A percentile compares a stretch with the other conserved stretches of the same genome.
These are phyloP conservation scores for Ophioninae sp. DNA, from an alignment of 2,888 invertebrate species.

Conservation along the genomic window DNA sequence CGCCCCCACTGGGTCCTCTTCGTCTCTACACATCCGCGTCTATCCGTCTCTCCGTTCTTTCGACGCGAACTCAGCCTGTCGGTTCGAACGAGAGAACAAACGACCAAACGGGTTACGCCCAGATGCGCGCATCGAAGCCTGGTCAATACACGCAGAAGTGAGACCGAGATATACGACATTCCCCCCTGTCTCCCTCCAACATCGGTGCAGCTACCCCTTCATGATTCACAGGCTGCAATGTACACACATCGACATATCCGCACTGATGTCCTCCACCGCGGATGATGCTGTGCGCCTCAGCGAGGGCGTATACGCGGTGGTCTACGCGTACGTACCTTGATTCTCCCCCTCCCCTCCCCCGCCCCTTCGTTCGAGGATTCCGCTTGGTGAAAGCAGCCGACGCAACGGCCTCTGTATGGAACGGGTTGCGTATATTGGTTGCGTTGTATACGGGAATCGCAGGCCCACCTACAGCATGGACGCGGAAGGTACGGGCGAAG, in stretches of 20 bases:
- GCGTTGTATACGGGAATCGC: conserved; percentile 77
- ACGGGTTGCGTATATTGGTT: conserved; percentile 80
- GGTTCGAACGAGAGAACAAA: conserved; percentile 67
- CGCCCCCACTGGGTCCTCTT: conserved; percentile 23
- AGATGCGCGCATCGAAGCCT: conserved; percentile 81
- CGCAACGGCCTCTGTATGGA: conserved; percentile 17
- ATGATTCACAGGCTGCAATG: conserved; percentile 38
- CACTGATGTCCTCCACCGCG: conserved; percentile 38
- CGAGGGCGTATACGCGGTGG: conserved; percentile 46
- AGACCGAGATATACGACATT: conserved; percentile 37
- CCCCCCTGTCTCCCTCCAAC: conserved; percentile 57
- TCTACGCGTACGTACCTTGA: conserved; percentile 10
- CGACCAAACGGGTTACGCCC: conserved; percentile 80
- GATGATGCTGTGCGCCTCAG: conserved; percentile 38
- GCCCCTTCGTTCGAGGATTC: conserved; percentile 8
- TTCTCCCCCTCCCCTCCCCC: not conserved
- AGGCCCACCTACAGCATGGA: conserved; percentile 81
- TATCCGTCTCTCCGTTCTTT: conserved; percentile 63
- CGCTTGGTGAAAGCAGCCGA: conserved; percentile 32
- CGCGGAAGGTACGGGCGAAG: conserved; percentile 69
- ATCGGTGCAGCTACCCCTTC: conserved; percentile 55
- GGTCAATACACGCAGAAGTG: conserved; percentile 76
- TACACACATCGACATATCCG: conserved; percentile 54
- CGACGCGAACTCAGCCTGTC: conserved; percentile 61
- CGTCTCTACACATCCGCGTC: not conserved